Evolutionary conservation across 2,888 invertebrate genomes (phyloP).

Genomic region (Scaptomyza flava): DNA sequence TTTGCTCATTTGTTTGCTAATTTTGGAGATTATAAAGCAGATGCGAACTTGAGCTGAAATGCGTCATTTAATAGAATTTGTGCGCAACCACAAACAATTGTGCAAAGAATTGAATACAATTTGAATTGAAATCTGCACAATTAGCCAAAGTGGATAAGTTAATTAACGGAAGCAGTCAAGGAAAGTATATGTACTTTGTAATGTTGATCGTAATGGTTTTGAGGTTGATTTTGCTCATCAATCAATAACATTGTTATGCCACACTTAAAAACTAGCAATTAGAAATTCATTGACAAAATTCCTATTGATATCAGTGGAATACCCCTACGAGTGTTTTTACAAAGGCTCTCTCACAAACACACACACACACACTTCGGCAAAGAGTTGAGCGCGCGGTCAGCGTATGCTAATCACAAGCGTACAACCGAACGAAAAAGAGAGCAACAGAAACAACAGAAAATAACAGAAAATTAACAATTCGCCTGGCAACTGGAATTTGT

Average conservation of each 20-base stretch:
- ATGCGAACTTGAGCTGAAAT: conserved; percentile 22
- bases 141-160: conserved; percentile 6
- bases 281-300: conserved; percentile 61
- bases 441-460: conserved; percentile 24
- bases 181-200: conserved; percentile 1
- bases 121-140: conserved; percentile 24
- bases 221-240: conserved; percentile 15
- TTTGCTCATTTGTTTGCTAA: conserved; percentile 42
- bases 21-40: conserved; percentile 20
- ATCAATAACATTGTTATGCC: conserved; percentile 32
- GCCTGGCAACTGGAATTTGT: conserved; percentile 46
- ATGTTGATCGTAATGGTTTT: conserved; percentile 10
- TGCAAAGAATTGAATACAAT: conserved; percentile 26
- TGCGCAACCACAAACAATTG: conserved; percentile 19
- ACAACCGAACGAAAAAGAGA: conserved; percentile 8
- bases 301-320: conserved; percentile 13
- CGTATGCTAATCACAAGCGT: conserved; percentile 66
- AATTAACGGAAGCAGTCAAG: conserved; percentile 31
- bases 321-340: conserved; percentile 27
- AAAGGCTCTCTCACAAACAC: conserved; percentile 37
- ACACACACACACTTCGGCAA: conserved; percentile 1
- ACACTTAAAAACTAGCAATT: conserved; percentile 48
- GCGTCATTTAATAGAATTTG: conserved; percentile 32
- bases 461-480: conserved; percentile 44
- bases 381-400: conserved; percentile 28